These are phyloP conservation scores for Eupithecia vulgata DNA, from an alignment of 2,888 invertebrate species.

Conservation along the genomic window DNA sequence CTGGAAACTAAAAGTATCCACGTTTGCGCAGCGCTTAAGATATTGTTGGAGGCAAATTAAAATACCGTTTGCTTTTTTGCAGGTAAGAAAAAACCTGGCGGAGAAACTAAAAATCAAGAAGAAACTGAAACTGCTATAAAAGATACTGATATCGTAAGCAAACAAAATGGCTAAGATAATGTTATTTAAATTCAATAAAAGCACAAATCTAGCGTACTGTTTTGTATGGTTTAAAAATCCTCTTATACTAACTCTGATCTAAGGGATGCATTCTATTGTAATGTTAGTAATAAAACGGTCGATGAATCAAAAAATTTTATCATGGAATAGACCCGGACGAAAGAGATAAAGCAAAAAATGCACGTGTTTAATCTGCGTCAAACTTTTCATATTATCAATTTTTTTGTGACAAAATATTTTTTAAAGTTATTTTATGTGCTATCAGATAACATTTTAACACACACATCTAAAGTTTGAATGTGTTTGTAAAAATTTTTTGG, in stretches of 20 bases:
- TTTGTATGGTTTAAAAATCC: constrained; percentile 1
- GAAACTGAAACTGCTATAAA: background rate
- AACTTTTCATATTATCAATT: background rate
- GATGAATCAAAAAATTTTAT: background rate
- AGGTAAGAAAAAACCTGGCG: background rate
- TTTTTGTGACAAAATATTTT: background rate
- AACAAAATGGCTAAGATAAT: background rate
- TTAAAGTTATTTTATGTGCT: background rate
- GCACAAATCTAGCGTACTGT: background rate
- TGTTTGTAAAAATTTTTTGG: too few species aligned
- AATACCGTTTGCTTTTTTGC: background rate
- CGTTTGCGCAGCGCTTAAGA: too few species aligned
- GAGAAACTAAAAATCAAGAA: background rate
- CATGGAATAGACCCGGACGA: background rate
- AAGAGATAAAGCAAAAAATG: background rate
- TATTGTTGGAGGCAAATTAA: background rate
- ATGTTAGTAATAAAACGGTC: background rate
- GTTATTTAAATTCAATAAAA: background rate
- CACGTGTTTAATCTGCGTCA: background rate
- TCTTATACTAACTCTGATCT: too few species aligned
- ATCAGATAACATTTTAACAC: background rate
- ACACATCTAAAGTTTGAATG: background rate
- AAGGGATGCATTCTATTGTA: background rate
- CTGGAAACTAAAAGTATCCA: too few species aligned
- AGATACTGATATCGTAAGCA: background rate